Conservation (phyloP, 2,113 vertebrate species). For the Emydura subglobosa region DNA sequence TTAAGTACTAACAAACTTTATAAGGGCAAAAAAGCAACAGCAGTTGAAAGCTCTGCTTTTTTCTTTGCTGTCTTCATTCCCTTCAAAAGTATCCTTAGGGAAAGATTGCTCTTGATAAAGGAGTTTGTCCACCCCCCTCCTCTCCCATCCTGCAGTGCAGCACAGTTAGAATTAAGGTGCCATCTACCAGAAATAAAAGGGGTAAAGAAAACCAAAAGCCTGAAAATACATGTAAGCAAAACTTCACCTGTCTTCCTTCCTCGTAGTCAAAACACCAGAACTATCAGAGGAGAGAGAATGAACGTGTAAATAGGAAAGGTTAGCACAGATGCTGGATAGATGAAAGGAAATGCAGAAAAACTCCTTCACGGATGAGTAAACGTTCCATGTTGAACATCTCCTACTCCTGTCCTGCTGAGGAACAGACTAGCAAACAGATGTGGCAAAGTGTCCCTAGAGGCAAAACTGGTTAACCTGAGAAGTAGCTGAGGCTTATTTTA, state of each 20-base stretch:
- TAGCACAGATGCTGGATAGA: conserved; percentile 8
- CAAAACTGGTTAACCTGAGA: not conserved
- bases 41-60: not conserved
- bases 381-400: conserved; percentile 19
- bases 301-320: not conserved
- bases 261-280: not conserved
- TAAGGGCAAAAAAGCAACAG: not conserved
- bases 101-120: not conserved
- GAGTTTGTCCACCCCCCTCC: not conserved
- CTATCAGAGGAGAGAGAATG: not conserved
- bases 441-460: conserved; percentile 9
- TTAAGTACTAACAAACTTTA: not conserved
- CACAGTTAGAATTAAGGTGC: not conserved
- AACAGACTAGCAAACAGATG: not conserved
- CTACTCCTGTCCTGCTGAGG: conserved; percentile 7
- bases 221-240: not conserved
- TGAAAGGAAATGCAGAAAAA: not conserved
- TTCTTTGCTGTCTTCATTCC: not conserved
- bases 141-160: not conserved
- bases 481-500: not conserved
- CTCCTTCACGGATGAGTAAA: not conserved
- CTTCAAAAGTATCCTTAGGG: not conserved
- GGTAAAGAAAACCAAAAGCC: not conserved
- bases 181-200: not conserved
- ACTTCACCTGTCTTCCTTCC: not conserved